Evolutionary conservation across 2,113 vertebrate species (phyloP).

Genomic region (Agapornis roseicollis): DNA sequence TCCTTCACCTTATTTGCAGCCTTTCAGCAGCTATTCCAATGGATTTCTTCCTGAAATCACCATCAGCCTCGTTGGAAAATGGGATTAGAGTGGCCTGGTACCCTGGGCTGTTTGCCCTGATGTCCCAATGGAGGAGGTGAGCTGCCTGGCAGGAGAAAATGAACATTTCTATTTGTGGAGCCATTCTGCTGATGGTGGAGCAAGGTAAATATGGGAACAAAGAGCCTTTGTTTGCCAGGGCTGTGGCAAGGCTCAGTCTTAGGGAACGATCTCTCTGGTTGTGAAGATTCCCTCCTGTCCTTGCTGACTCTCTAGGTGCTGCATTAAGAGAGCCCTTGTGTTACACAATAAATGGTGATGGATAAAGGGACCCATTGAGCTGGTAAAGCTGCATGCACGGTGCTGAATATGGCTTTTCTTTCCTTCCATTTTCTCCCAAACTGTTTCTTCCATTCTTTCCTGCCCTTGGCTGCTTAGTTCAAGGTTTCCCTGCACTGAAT

Average conservation of each 20-base stretch:
- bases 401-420: accelerated
- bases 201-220: not conserved
- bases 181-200: not conserved
- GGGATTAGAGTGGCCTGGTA: not conserved
- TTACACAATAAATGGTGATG: not conserved
- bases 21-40: not conserved
- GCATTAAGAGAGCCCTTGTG: not conserved
- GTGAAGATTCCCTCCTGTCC: not conserved
- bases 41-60: not conserved
- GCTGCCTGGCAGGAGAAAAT: not conserved
- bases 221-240: not conserved
- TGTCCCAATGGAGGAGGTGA: not conserved
- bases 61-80: not conserved
- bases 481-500: not conserved
- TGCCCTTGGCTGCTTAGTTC: not conserved
- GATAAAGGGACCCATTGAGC: not conserved
- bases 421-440: accelerated
- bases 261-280: not conserved
- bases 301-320: not conserved
- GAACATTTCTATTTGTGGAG: not conserved
- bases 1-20: not conserved
- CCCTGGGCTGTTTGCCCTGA: not conserved
- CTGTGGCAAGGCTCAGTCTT: not conserved
- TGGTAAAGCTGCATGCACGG: not conserved
- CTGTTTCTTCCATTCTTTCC: not conserved